Evolutionary conservation across 2,113 vertebrate species (phyloP).

Genomic region (Tragelaphus buxtoni): DNA sequence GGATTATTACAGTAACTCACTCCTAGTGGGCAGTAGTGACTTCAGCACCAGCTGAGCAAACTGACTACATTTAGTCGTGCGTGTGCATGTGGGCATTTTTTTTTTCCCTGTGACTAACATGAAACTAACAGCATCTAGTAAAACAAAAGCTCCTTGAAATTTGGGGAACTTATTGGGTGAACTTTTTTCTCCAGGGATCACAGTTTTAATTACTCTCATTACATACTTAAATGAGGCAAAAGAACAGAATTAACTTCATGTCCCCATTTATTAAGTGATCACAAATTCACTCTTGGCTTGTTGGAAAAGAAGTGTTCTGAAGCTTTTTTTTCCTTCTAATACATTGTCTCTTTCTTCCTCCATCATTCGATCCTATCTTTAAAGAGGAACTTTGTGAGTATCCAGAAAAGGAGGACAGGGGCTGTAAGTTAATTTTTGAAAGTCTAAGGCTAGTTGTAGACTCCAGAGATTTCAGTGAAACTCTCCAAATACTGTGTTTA

Average conservation of each 20-base stretch:
- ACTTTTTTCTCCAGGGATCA: constrained; percentile 63
- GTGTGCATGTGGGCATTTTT: constrained; percentile 67
- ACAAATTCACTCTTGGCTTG: constrained; percentile 22
- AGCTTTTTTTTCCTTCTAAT: constrained; percentile 1
- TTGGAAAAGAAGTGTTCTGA: neutral
- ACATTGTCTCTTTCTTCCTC: constrained; percentile 2
- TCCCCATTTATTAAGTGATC: neutral
- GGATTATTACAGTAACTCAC: constrained; percentile 85
- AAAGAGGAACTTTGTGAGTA: constrained; percentile 32
- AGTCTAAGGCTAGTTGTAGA: constrained; percentile 22
- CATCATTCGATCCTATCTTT: constrained; percentile 40
- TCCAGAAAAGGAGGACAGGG: constrained; percentile 42
- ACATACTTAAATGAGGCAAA: constrained; percentile 36
- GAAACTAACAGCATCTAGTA: constrained; percentile 73
- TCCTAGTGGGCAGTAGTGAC: constrained; percentile 80
- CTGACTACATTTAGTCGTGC: constrained; percentile 77
- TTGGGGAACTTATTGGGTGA: constrained; percentile 56
- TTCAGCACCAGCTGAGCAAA: constrained; percentile 87
- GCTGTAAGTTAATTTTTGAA: constrained; percentile 12
- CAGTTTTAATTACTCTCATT: constrained; percentile 66
- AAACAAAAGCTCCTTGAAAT: constrained; percentile 79
- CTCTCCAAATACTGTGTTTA: constrained; percentile 64
- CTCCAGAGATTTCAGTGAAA: constrained; percentile 46
- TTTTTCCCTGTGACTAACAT: constrained; percentile 79
- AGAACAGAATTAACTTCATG: constrained; percentile 1